Conservation (phyloP, 2,888 invertebrate genomes). For the Anticlea derivata region DNA sequence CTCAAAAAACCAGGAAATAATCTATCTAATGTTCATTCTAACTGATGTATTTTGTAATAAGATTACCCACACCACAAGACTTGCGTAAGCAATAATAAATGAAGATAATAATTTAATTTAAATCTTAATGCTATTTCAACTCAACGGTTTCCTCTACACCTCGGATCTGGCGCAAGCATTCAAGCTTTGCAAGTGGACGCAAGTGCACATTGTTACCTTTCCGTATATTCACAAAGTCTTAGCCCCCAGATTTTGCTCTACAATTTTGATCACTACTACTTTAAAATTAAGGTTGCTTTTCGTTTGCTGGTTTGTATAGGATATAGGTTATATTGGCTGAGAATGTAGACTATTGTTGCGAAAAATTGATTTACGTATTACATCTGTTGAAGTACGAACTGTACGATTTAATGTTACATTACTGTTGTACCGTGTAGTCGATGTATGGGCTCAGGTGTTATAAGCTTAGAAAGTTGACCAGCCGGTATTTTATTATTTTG, state of each 20-base stretch:
- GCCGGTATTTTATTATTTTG: constrained; percentile 36
- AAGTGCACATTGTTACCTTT: constrained; percentile 73
- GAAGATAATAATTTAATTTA: constrained; percentile 14
- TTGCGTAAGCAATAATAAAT: neutral
- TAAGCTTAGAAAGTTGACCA: constrained; percentile 36
- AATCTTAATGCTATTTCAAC: constrained; percentile 28
- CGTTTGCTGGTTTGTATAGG: neutral
- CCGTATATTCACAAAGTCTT: constrained; percentile 27
- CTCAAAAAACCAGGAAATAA: neutral
- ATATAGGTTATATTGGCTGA: constrained; percentile 33
- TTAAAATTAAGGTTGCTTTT: constrained; percentile 32
- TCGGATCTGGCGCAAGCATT: constrained; percentile 73
- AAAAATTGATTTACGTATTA: constrained; percentile 81
- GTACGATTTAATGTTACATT: constrained; percentile 55
- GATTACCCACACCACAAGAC: constrained; percentile 6
- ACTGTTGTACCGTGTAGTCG: constrained; percentile 48
- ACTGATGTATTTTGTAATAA: neutral
- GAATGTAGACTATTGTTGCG: constrained; percentile 66
- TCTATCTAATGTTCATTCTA: neutral
- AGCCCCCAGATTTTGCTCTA: constrained; percentile 22
- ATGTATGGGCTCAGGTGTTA: constrained; percentile 45
- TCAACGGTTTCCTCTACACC: constrained; percentile 60
- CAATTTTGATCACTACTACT: constrained; percentile 33
- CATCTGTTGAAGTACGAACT: constrained; percentile 65
- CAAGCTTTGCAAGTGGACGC: constrained; percentile 65